phyloP scores from a whole-genome alignment of 2,888 invertebrate species.

The Mythimna ferrago region DNA sequence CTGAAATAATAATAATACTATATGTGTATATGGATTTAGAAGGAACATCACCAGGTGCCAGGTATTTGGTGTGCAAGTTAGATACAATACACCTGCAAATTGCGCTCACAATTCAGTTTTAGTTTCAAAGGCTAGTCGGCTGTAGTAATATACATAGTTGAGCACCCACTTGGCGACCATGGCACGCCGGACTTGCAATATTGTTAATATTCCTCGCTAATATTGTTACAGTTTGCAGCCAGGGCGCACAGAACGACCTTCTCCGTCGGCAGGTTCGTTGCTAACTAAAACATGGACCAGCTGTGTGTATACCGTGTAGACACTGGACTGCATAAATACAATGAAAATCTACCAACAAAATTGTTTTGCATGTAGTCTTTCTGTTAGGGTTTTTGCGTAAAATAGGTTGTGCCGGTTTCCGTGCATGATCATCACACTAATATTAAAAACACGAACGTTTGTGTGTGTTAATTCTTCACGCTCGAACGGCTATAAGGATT shows the following conservation, averaged over 20 bases:
- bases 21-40: not conserved
- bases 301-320: not conserved
- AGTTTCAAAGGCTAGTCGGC: slow-evolving; percentile 58
- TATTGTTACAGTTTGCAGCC: slow-evolving; percentile 60
- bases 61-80: slow-evolving; percentile 21
- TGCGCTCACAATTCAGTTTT: slow-evolving; percentile 55
- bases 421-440: too few relatives aligned
- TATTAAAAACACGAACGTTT: too few relatives aligned
- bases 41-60: slow-evolving; percentile 1
- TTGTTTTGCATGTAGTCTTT: slow-evolving; percentile 23
- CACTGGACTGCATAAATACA: slow-evolving; percentile 14
- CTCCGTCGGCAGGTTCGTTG: slow-evolving; percentile 44
- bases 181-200: slow-evolving; percentile 47
- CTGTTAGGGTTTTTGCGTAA: slow-evolving; percentile 14
- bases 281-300: slow-evolving; percentile 45
- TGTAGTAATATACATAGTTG: slow-evolving; percentile 56
- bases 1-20: too few relatives aligned
- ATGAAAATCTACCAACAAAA: slow-evolving; percentile 12
- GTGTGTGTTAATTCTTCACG: too few relatives aligned
- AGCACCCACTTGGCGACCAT: slow-evolving; percentile 42
- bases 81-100: slow-evolving; percentile 43
- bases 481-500: too few relatives aligned
- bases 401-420: not conserved
- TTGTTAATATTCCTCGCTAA: slow-evolving; percentile 65
- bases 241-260: slow-evolving; percentile 33